Base-by-base conservation (phyloP, 1,140 invertebrate species). In the Aricia agestis region DNA sequence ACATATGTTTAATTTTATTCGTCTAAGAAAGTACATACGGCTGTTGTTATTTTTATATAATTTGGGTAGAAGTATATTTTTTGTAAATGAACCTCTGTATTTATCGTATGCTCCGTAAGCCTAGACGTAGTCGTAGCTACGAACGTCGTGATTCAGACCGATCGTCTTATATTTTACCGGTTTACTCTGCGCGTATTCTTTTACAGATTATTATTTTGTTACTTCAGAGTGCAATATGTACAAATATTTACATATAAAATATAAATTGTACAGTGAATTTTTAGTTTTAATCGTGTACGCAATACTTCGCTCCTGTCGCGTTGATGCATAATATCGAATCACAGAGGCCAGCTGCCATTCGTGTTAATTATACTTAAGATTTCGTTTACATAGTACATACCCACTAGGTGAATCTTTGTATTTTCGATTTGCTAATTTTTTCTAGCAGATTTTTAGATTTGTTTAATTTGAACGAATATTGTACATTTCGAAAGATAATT, bases 21-120 rank as follows among this genome's bases (percentile, higher is more conserved):
- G 87, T 91, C 87, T 90, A 91, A 87, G 85, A 85, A 89, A 91
- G 89, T 91, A 91, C 89, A 91, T 87, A 90, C 89, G 89, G 89
- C 89, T 91, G 89, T 91, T 91, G 89, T 91, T 91, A 91, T 91
- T 91, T 89, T 91, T 91, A 91, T 91, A 90, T 91, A 85, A 90
- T 90, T 91, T 89, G 89, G 86, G 85, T 91, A 91, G 89, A 90
- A 87, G 77, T 90, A 90, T 91, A 86, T 91, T 91, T 87, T 90
- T 91, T 91, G 89, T 91, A 91, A 90, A 90, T 89, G 85, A 52
- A 90, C 87, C 86, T 89, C 86, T 88, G 87, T 91, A 90, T 91
- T 91, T 90, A 90, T 91, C 84, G 81, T 91, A 89, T 86, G 87
- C 86, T 90, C 88, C 86, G 82, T 91, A 90, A 91, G 87, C 84